Evolutionary conservation across 2,113 vertebrate genomes (phyloP), one percentile per base, ranked within the genome.

Genomic region (Neogale vison): DNA sequence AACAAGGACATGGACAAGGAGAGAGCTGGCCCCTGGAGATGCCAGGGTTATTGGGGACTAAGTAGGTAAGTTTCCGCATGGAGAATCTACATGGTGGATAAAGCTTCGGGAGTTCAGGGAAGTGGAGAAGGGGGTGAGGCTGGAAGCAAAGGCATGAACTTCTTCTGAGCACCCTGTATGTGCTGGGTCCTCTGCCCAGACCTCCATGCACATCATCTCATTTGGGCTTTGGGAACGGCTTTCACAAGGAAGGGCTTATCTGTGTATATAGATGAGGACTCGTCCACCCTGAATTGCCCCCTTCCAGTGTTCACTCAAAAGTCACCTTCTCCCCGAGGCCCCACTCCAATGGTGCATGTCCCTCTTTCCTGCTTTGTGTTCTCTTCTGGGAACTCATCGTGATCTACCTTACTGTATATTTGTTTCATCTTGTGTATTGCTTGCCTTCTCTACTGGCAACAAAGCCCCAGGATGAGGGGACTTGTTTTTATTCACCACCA

Each of bases 331-430:
- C 36, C 8, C 23, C 0, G 1, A 87, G 39, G 10, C 3, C 47
- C 84, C 24, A 76, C 34, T 23, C 3, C 2, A 0, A 3, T 3
- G 47, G 29, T 24, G 61, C 23, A 50, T 0, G 29, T 7, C 4
- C 42, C 31, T 63, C 45, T 84, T 80, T 7, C 52, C 20, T 26
- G 4, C 6, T 57, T 34, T 20, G 14, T 26, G 15, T 67, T 42
- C 88, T 31, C 82, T 69, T 50, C 57, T 76, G 50, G 57, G 52
- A 86, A 65, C 20, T 15, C 10, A 17, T 29, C 17, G 2, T 34
- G 31, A 1, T 71, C 90, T 24, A 79, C 31, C 4, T 20, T 45
- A 63, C 34, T 42, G 3, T 18, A 17, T 21, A 15, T 79, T 77
- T 26, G 21, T 77, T 88, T 90, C 8, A 55, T 14, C 45, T 79